Percentiles rank a stretch among this genome's conserved stretches.
Conservation (phyloP, 2,113 vertebrate species). For the Triplophysa rosa region DNA sequence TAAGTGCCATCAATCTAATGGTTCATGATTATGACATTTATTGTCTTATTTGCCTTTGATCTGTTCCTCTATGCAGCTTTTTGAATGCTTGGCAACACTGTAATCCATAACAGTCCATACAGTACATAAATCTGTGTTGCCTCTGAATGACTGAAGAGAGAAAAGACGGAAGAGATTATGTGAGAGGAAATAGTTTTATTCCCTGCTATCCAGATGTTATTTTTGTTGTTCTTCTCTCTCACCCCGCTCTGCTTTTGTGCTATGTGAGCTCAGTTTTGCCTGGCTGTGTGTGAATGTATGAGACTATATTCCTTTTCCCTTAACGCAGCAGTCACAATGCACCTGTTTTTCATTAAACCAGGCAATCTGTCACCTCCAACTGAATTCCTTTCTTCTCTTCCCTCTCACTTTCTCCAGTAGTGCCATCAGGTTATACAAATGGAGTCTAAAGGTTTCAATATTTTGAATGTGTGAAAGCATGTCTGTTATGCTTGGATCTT, state of each 20-base stretch:
- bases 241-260: constrained; percentile 32
- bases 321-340: constrained; percentile 15
- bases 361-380: constrained; percentile 35
- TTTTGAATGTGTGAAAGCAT: background rate
- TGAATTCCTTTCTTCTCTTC: constrained; percentile 27
- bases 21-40: too few relatives aligned
- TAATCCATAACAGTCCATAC: background rate
- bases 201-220: constrained; percentile 35
- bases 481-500: too few relatives aligned
- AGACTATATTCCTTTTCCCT: constrained; percentile 2
- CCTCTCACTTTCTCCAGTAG: constrained; percentile 8
- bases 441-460: background rate
- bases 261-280: constrained; percentile 69
- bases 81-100: background rate
- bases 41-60: too few relatives aligned
- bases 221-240: constrained; percentile 12
- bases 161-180: background rate
- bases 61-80: background rate
- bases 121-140: background rate
- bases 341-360: constrained; percentile 53
- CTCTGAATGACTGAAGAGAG: background rate
- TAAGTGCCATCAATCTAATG: too few relatives aligned
- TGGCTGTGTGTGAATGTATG: background rate
- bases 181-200: constrained; percentile 17
- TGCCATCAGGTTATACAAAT: background rate